Evolutionary conservation across 2,888 invertebrate species (phyloP).

Genomic region (Monopis laevigella): DNA sequence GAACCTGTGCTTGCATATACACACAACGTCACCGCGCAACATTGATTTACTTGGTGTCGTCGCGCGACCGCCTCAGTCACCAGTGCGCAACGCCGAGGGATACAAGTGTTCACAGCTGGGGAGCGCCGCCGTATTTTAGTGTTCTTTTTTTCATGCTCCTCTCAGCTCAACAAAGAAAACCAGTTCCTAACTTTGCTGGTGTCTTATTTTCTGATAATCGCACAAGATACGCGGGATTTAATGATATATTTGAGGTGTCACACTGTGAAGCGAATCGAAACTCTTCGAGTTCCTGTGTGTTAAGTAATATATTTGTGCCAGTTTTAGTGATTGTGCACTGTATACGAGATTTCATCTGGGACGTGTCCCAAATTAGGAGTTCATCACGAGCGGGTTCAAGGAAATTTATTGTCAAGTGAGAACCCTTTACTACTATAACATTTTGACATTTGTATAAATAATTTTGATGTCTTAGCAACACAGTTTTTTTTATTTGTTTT

Average conservation of each 20-base stretch:
- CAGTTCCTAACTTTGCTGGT: conserved; percentile 39
- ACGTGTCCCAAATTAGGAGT: conserved; percentile 62
- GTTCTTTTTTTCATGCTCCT: conserved; percentile 43
- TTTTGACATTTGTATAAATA: background rate
- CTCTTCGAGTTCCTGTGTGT: conserved; percentile 52
- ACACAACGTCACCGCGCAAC: conserved; percentile 41
- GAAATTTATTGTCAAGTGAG: conserved; percentile 64
- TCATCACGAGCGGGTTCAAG: conserved; percentile 67
- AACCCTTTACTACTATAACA: conserved; percentile 17
- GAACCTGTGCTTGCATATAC: conserved; percentile 32
- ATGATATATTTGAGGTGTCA: conserved; percentile 30
- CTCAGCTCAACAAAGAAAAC: conserved; percentile 41
- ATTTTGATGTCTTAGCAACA: background rate
- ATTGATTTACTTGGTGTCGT: conserved; percentile 59
- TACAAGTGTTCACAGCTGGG: conserved; percentile 43
- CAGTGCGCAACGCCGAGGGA: conserved; percentile 59
- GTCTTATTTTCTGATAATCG: conserved; percentile 20
- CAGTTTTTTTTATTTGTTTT: background rate
- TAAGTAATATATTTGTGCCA: conserved; percentile 62
- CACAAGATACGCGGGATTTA: conserved; percentile 21
- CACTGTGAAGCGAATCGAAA: conserved; percentile 34
- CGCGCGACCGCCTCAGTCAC: conserved; percentile 53
- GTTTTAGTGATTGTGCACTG: conserved; percentile 60
- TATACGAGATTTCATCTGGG: conserved; percentile 58
- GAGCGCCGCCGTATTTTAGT: conserved; percentile 41